Percentiles rank a stretch among this genome's conserved stretches.
Conservation (phyloP, 2,113 vertebrate genomes). For the Tragelaphus buxtoni region DNA sequence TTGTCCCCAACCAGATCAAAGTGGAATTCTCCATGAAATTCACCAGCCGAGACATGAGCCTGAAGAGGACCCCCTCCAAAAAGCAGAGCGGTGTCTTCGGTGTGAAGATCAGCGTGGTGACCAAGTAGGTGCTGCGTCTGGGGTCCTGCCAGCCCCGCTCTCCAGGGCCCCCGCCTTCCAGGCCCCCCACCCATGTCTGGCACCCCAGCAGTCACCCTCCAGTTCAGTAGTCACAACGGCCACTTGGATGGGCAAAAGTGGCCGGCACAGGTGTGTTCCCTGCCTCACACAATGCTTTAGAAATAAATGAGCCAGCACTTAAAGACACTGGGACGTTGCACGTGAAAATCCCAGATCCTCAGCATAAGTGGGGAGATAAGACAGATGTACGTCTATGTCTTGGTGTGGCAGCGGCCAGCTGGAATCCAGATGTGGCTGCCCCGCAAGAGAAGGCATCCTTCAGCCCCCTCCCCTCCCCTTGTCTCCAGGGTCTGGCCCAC, state of each 20-base stretch:
- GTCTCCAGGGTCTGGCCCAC: neutral
- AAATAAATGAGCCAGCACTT: neutral
- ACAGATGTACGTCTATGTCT: rapidly evolving
- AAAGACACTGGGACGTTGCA: neutral
- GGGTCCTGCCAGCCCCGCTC: neutral
- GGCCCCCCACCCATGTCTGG: neutral
- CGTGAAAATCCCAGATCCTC: neutral
- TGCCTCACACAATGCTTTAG: neutral
- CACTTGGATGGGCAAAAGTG: neutral
- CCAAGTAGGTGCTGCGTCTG: slow-evolving; percentile 85
- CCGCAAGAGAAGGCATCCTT: neutral
- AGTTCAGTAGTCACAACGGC: rapidly evolving
- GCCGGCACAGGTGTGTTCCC: neutral
- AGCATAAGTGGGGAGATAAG: neutral
- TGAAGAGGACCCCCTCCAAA: slow-evolving; percentile 97
- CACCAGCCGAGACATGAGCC: slow-evolving; percentile 96
- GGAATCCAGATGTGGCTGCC: neutral
- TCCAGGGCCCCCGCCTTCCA: neutral
- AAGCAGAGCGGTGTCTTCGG: slow-evolving; percentile 98
- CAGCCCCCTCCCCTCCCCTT: neutral
- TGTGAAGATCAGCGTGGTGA: slow-evolving; percentile 98
- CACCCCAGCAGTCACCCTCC: neutral
- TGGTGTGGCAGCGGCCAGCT: neutral
- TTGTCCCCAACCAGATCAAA: slow-evolving; percentile 87
- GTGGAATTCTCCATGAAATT: slow-evolving; percentile 99